These are phyloP conservation scores for Stomorhina lunata DNA, from an alignment of 2,888 invertebrate genomes.

Conservation along the genomic window DNA sequence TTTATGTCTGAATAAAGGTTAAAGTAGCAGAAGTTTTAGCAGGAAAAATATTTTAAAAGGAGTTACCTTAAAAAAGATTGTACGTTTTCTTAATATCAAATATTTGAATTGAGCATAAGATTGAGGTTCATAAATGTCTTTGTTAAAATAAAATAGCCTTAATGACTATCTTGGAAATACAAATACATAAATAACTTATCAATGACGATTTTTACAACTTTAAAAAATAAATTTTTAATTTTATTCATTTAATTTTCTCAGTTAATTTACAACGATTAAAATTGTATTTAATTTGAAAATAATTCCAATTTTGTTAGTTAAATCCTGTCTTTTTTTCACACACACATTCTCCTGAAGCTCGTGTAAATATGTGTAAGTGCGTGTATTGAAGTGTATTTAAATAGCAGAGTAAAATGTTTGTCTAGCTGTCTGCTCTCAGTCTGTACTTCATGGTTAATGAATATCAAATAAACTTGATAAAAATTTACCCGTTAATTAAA, in stretches of 20 bases:
- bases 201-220: not conserved
- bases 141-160: too few species aligned
- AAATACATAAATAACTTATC: too few species aligned
- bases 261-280: slow-evolving; percentile 47
- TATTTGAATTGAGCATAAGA: too few species aligned
- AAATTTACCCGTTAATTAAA: slow-evolving; percentile 65
- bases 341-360: slow-evolving; percentile 19
- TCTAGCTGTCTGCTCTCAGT: slow-evolving; percentile 62
- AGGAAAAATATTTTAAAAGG: too few species aligned
- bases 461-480: slow-evolving; percentile 65
- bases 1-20: not conserved
- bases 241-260: slow-evolving; percentile 44
- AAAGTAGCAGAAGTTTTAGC: not conserved
- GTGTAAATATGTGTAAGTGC: not conserved
- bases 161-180: too few species aligned
- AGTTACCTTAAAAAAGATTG: too few species aligned
- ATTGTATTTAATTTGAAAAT: slow-evolving; percentile 37
- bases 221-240: not conserved
- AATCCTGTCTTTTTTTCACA: slow-evolving; percentile 43
- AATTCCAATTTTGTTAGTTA: slow-evolving; percentile 30
- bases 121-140: too few species aligned
- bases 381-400: slow-evolving; percentile 34
- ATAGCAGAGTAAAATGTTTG: slow-evolving; percentile 42
- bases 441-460: slow-evolving; percentile 63
- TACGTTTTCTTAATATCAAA: too few species aligned